These are phyloP conservation scores for Philypnodon macrostomus DNA, from an alignment of 2,797 vertebrate species.

Conservation along the genomic window DNA sequence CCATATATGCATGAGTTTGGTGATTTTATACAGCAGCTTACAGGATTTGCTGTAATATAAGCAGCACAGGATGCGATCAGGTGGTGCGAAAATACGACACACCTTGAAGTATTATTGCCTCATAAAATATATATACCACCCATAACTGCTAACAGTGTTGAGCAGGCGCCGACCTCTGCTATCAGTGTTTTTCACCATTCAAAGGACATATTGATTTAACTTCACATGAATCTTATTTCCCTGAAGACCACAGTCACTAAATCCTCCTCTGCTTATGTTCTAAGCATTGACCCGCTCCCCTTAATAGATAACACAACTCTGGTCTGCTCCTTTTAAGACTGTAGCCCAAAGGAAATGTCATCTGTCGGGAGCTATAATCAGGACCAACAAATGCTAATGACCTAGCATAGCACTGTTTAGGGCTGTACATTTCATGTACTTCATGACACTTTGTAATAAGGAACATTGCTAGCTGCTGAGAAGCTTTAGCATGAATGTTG, in stretches of 20 bases:
- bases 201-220: constrained; percentile 63
- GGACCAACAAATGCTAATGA: constrained; percentile 1
- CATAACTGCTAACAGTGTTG: constrained; percentile 23
- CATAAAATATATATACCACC: constrained; percentile 47
- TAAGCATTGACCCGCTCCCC: constrained; percentile 43
- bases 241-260: constrained; percentile 46
- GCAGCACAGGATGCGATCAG: constrained; percentile 40
- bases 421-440: neutral
- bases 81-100: constrained; percentile 39
- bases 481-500: too few species aligned
- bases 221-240: constrained; percentile 65
- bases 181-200: constrained; percentile 36
- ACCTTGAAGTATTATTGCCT: constrained; percentile 47
- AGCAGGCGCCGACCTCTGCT: constrained; percentile 26
- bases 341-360: constrained; percentile 8
- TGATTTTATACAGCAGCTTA: constrained; percentile 25
- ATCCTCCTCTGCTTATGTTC: constrained; percentile 22
- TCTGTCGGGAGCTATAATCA: constrained; percentile 10
- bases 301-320: constrained; percentile 37
- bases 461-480: too few species aligned
- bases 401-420: neutral
- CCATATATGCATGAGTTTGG: constrained; percentile 29
- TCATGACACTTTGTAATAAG: too few species aligned
- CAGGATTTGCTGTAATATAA: constrained; percentile 29
- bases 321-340: constrained; percentile 6